Conservation (phyloP, 2,888 invertebrate genomes). For the Drosophila parthenogenetica region DNA sequence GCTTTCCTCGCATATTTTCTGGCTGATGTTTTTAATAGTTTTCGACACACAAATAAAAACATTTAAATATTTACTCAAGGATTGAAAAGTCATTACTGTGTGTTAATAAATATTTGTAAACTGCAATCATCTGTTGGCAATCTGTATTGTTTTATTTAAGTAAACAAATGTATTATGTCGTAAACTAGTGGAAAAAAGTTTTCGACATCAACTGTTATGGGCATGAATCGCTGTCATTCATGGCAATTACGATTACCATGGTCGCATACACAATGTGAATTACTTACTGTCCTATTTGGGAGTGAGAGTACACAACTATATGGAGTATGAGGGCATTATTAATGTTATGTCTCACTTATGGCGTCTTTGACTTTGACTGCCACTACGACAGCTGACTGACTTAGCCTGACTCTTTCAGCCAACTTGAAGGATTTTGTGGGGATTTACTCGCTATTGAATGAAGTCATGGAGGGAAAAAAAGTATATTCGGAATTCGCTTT, state of each 20-base stretch:
- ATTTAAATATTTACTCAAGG: not conserved
- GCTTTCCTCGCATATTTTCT: not conserved
- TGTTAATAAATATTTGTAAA: not conserved
- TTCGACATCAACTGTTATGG: not conserved
- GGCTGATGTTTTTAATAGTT: not conserved
- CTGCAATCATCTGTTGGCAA: conserved; percentile 1
- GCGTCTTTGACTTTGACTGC: conserved; percentile 34
- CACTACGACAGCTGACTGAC: conserved; percentile 55
- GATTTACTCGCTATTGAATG: conserved; percentile 63
- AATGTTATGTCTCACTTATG: conserved; percentile 61
- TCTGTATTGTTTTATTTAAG: conserved; percentile 14
- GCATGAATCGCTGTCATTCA: conserved; percentile 9
- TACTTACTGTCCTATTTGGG: conserved; percentile 21
- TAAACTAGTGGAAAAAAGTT: not conserved
- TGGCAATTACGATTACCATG: conserved; percentile 35
- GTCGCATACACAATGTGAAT: conserved; percentile 19
- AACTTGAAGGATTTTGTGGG: conserved; percentile 62
- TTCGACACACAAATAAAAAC: not conserved
- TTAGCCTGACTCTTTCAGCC: conserved; percentile 58
- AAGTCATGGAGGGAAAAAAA: conserved; percentile 36
- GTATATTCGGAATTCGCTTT: conserved; percentile 5
- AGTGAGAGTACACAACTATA: not conserved
- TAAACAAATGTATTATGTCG: conserved; percentile 8
- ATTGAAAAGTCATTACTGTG: conserved; percentile 10
- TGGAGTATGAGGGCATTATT: conserved; percentile 51